phyloP scores from a whole-genome alignment of 2,113 vertebrate species.

The Onychorhynchus coronatus region DNA sequence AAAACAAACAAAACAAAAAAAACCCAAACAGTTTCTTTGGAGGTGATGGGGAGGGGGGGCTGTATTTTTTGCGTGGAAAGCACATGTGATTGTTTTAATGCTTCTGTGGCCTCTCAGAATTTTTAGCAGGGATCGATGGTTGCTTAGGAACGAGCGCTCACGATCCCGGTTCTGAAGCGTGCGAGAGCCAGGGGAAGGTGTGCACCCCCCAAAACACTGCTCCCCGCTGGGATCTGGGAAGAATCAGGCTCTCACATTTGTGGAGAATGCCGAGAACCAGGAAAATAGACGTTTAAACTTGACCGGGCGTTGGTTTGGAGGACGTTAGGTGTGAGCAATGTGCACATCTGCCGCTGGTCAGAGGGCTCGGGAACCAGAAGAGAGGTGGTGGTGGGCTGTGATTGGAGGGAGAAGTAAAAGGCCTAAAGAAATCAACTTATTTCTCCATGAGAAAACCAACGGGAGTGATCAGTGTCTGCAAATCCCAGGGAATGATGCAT shows the following conservation, averaged over 20 bases:
- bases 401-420: background rate
- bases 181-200: background rate
- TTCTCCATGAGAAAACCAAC: background rate
- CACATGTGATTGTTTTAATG: conserved; percentile 22
- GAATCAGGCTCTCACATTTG: background rate
- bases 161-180: background rate
- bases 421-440: background rate
- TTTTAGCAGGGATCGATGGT: conserved; percentile 56
- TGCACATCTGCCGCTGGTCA: background rate
- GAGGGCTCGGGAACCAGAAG: accelerated
- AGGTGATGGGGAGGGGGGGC: background rate
- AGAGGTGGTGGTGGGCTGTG: background rate
- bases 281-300: background rate
- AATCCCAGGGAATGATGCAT: background rate
- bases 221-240: background rate
- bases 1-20: no score
- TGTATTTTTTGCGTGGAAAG: conserved; percentile 11
- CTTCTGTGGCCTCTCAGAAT: conserved; percentile 29
- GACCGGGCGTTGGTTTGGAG: background rate
- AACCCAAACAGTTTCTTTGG: background rate
- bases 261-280: background rate
- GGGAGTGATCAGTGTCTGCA: background rate
- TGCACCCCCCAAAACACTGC: background rate
- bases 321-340: background rate
- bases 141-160: conserved; percentile 31